phyloP scores from a whole-genome alignment of 2,113 vertebrate genomes.

The Solea senegalensis region DNA sequence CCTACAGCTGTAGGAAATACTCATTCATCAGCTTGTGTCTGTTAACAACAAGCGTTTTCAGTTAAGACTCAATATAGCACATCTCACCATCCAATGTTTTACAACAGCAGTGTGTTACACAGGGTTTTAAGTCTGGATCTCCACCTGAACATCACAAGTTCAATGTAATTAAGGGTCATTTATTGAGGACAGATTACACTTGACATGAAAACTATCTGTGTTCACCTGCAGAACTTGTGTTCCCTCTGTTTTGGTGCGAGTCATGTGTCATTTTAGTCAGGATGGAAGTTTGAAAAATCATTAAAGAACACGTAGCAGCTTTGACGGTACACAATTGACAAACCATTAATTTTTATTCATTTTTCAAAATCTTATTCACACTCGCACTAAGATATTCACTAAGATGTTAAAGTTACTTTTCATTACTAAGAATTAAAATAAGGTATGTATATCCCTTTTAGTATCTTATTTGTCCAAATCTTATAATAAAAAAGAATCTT shows the following conservation, averaged over 20 bases:
- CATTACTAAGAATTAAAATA: too few relatives aligned
- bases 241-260: background rate
- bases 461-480: background rate
- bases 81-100: background rate
- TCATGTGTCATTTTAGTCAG: background rate
- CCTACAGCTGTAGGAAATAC: background rate
- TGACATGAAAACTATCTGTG: background rate
- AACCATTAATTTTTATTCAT: too few relatives aligned
- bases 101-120: background rate
- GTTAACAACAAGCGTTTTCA: background rate
- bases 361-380: too few relatives aligned
- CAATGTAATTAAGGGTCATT: background rate
- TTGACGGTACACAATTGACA: background rate
- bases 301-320: background rate
- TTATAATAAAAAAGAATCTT: too few relatives aligned
- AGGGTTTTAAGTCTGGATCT: background rate
- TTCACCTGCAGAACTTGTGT: background rate
- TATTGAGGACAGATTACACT: background rate
- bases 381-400: too few relatives aligned
- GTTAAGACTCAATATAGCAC: background rate
- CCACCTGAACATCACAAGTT: background rate
- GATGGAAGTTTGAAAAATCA: background rate
- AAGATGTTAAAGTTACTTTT: too few relatives aligned
- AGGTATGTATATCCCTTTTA: too few relatives aligned
- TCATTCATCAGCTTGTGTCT: constrained; percentile 8